Evolutionary conservation across 1,140 invertebrate species (phyloP).

Genomic region (Bombyx mandarina): DNA sequence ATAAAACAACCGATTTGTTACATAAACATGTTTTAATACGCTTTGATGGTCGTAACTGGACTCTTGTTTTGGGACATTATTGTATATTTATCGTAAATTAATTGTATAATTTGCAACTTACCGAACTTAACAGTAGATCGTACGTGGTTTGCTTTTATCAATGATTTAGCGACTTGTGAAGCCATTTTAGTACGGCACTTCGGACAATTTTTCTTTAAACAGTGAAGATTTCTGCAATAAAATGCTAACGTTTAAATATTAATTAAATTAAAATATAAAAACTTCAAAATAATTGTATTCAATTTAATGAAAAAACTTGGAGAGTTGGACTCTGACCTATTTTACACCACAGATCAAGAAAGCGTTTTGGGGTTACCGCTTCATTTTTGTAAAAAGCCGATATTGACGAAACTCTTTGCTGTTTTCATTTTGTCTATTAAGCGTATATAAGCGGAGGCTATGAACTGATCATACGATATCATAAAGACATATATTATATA

Average conservation of each 20-base stretch:
- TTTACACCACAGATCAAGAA: background rate
- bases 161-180: slow-evolving; percentile 53
- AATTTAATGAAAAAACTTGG: slow-evolving; percentile 19
- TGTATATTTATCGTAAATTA: background rate
- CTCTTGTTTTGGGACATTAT: background rate
- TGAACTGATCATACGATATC: no score
- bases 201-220: slow-evolving; percentile 16
- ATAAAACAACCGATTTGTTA: background rate
- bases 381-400: no score
- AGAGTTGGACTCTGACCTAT: background rate
- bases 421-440: no score
- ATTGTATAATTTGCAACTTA: slow-evolving; percentile 24
- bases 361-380: no score
- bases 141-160: slow-evolving; percentile 39
- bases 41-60: background rate
- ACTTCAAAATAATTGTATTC: slow-evolving; percentile 22
- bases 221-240: background rate
- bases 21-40: background rate
- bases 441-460: no score
- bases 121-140: slow-evolving; percentile 53
- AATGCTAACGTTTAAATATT: slow-evolving; percentile 14
- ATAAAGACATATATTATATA: no score
- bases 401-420: no score
- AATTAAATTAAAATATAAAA: slow-evolving; percentile 16
- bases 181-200: slow-evolving; percentile 34